phyloP scores from a whole-genome alignment of 2,797 vertebrate genomes.

The Siniperca obscura region DNA sequence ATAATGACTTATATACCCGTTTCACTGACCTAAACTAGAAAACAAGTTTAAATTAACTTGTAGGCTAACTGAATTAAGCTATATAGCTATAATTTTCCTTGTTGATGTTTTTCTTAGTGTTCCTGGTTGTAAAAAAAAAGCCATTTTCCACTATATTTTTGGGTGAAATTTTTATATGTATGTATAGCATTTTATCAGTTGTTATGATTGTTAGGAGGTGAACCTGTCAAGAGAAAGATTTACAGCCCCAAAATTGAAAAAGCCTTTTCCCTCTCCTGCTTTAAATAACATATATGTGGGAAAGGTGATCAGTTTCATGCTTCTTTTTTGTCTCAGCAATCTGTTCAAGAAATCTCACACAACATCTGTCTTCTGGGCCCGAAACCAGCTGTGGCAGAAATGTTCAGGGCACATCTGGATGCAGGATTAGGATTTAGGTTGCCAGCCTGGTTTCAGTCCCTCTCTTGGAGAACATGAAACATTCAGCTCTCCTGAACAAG shows the following conservation, averaged over 20 bases:
- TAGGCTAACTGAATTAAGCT: background rate
- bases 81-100: too few species aligned
- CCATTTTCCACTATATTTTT: background rate
- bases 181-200: background rate
- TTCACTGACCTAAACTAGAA: background rate
- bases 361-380: background rate
- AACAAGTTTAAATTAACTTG: background rate
- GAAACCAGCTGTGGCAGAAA: slow-evolving; percentile 2
- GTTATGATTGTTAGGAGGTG: background rate
- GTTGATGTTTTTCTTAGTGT: background rate
- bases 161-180: fast-evolving
- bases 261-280: too few species aligned
- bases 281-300: background rate
- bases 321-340: background rate
- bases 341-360: background rate
- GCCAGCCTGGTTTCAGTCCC: background rate
- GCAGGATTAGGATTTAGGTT: too few species aligned
- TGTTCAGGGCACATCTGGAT: slow-evolving; percentile 28
- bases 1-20: background rate
- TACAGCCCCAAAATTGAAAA: background rate
- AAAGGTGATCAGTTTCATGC: background rate
- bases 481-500: background rate
- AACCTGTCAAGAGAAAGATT: background rate
- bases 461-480: background rate
- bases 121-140: background rate